Evolutionary conservation across 1,140 invertebrate species (phyloP).

Genomic region (Acromyrmex heyeri): DNA sequence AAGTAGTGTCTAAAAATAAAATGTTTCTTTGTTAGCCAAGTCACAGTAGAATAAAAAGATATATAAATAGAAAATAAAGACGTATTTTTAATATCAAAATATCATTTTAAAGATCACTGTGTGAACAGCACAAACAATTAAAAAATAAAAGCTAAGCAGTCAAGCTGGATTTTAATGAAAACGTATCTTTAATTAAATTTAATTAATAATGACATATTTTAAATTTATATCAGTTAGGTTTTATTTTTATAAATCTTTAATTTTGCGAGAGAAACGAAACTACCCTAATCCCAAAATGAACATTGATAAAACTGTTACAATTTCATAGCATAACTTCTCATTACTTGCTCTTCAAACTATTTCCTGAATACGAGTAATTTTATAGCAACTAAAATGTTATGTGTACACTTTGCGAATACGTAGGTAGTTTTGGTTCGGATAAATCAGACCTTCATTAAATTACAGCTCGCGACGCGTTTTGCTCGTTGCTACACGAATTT

Average conservation of each 20-base stretch:
- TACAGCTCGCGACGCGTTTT: constrained; percentile 19
- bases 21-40: background rate
- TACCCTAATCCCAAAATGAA: background rate
- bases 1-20: background rate
- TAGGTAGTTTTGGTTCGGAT: constrained; percentile 5
- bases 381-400: background rate
- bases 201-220: background rate
- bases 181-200: too few relatives aligned
- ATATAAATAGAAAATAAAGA: too few relatives aligned
- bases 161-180: too few relatives aligned
- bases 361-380: background rate
- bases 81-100: too few relatives aligned
- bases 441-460: constrained; percentile 31
- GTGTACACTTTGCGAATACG: constrained; percentile 11
- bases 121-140: too few relatives aligned
- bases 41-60: background rate
- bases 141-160: too few relatives aligned
- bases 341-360: constrained; percentile 12
- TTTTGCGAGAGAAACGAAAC: background rate
- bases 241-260: background rate
- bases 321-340: background rate
- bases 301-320: background rate
- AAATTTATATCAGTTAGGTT: background rate
- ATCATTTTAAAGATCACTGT: too few relatives aligned
- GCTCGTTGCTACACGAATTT: constrained; percentile 43